These are phyloP conservation scores for Atractosteus spatula DNA, from an alignment of 2,113 vertebrate genomes.

Conservation along the genomic window DNA sequence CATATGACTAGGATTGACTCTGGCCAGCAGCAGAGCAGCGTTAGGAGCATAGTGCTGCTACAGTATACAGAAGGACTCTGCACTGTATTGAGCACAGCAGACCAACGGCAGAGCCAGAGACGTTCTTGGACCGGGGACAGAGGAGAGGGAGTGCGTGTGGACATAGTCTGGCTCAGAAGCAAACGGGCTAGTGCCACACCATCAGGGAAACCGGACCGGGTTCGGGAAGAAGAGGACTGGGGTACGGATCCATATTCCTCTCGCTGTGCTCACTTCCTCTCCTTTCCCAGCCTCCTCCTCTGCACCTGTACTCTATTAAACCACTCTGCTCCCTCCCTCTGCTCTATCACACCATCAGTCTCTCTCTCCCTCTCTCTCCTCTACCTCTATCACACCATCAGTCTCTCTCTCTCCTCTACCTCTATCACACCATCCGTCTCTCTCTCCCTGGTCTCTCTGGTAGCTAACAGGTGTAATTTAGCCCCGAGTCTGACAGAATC, in stretches of 20 bases:
- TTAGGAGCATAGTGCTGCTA: no score
- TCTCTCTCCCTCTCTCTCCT: background rate
- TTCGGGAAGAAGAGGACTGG: no score
- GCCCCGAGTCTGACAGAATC: background rate
- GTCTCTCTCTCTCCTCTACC: background rate
- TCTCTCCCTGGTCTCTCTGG: background rate
- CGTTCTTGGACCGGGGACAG: no score
- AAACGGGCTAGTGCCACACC: no score
- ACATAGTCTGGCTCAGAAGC: no score
- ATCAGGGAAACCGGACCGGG: no score
- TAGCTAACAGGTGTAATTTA: background rate
- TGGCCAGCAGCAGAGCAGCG: no score
- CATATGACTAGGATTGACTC: no score
- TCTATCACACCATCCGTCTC: background rate
- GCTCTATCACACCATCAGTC: background rate
- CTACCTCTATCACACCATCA: background rate
- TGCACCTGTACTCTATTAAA: background rate
- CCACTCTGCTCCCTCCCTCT: background rate
- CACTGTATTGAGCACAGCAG: no score
- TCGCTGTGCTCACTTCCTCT: background rate
- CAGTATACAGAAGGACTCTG: no score
- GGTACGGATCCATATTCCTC: slow-evolving; percentile 26
- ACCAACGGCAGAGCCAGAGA: no score
- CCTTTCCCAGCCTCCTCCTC: background rate
- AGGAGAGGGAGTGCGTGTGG: no score